phyloP scores from a whole-genome alignment of 1,140 invertebrate genomes.

The Orussus abietinus region DNA sequence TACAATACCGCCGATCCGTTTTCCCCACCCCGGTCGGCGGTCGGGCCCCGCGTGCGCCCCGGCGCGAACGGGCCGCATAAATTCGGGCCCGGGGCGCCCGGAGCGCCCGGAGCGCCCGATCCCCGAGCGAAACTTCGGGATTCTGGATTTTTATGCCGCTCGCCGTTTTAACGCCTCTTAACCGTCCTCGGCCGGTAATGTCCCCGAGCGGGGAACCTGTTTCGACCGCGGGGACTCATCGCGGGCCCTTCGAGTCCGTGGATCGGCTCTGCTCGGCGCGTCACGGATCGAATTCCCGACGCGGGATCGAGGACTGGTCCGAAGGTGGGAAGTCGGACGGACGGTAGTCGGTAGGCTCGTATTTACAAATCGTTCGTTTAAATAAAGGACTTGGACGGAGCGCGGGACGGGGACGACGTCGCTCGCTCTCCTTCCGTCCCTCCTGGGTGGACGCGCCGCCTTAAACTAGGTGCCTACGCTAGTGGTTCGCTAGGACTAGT shows the following conservation, averaged over 20 bases:
- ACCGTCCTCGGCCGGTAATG: not conserved
- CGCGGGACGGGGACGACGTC: no score
- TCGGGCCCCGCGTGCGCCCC: constrained; percentile 9
- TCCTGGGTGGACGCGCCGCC: no score
- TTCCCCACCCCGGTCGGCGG: constrained; percentile 7
- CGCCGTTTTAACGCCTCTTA: not conserved
- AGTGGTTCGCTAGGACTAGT: constrained; percentile 33
- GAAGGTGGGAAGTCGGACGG: no score
- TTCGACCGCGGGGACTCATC: constrained; percentile 37
- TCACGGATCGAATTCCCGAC: no score
- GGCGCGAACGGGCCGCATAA: constrained; percentile 28
- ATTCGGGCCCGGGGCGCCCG: constrained; percentile 42
- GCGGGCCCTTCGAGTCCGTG: constrained; percentile 40
- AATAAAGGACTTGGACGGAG: no score
- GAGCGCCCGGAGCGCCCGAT: constrained; percentile 37
- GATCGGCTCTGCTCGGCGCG: constrained; percentile 24
- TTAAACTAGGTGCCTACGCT: no score
- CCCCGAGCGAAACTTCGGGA: constrained; percentile 22
- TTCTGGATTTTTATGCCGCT: no score
- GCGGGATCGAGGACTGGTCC: no score
- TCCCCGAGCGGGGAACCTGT: constrained; percentile 36
- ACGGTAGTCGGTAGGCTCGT: no score
- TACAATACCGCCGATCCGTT: constrained; percentile 30
- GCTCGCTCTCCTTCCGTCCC: no score
- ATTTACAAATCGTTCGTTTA: no score